Evolutionary conservation across 2,797 vertebrate genomes (phyloP), one percentile per base, ranked within the genome.

Genomic region (Balearica regulorum): DNA sequence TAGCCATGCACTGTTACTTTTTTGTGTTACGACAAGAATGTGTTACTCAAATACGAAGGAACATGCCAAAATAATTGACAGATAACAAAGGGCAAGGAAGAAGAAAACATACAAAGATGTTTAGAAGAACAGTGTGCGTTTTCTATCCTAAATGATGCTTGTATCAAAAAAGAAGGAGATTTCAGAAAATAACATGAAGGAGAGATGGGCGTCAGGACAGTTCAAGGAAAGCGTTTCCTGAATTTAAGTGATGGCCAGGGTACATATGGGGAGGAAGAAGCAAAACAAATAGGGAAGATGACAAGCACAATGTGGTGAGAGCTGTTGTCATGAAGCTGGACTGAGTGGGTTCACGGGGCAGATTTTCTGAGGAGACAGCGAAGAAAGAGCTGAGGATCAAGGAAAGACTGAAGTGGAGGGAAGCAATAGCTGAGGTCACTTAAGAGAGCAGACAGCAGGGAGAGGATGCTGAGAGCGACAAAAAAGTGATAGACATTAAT

Each of bases 401-500:
- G 93, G 51, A 81, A 96, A 87, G n/a, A 66, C 65, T 81, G 54
- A 95, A 96, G 86, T 61, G 46, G 58, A 94, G 57, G 33, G 51
- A 93, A 93, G 89, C 84, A 93, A 93, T 81, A 81, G 91, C 72
- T 88, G 58, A 92, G 89, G 70, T 96, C 93, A 93, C 65, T 90
- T 78, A 39, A 78, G 83, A 91, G 88, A 93, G 77, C 87, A 92
- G 90, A 89, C 71, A 71, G 54, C 26, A 62, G 53, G n/a, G 94
- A 96, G 24, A 94, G 80, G 94, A 89, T 93, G 87, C 54, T 25
- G 3, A 93, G 93, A 95, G 90, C 83, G 94, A 95, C 94, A 93
- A 92, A 97, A 93, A 91, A 93, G 83, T 91, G 90, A 93, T 79
- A 75, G 94, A 96, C 92, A 87, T 94, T 94, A 94, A 92, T 92